These are phyloP conservation scores for Papilio machaon DNA, from an alignment of 1,140 invertebrate genomes.

Conservation along the genomic window DNA sequence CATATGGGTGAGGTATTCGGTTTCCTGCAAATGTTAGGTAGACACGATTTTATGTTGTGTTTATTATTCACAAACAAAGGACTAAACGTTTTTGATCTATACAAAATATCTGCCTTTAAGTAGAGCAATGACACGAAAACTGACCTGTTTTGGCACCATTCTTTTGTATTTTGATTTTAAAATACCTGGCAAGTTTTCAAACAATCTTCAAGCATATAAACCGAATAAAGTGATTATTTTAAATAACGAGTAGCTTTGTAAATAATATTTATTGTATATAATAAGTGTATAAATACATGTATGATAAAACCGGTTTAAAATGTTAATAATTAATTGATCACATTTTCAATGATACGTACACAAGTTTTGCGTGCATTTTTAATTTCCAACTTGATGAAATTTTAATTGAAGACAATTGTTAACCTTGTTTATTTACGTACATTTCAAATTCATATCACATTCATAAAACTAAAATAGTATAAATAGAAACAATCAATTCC, in stretches of 20 bases:
- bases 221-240: conserved; percentile 1
- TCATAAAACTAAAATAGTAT: no score
- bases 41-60: background rate
- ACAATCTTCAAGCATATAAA: conserved; percentile 17
- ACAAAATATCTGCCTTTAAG: background rate
- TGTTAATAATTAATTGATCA: background rate
- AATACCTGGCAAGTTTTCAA: conserved; percentile 2
- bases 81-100: background rate
- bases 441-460: no score
- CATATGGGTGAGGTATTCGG: conserved; percentile 31
- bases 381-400: no score
- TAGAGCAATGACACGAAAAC: conserved; percentile 17
- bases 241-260: conserved; percentile 15
- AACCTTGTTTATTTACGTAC: no score
- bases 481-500: background rate
- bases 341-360: no score
- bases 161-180: conserved; percentile 17
- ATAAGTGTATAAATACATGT: background rate
- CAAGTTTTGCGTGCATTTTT: no score
- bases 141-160: conserved; percentile 15
- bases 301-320: background rate
- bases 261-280: background rate
- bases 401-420: no score
- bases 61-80: conserved; percentile 13
- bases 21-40: conserved; percentile 20